Conservation (phyloP, 2,888 invertebrate species). For the Micropterix aruncella region DNA sequence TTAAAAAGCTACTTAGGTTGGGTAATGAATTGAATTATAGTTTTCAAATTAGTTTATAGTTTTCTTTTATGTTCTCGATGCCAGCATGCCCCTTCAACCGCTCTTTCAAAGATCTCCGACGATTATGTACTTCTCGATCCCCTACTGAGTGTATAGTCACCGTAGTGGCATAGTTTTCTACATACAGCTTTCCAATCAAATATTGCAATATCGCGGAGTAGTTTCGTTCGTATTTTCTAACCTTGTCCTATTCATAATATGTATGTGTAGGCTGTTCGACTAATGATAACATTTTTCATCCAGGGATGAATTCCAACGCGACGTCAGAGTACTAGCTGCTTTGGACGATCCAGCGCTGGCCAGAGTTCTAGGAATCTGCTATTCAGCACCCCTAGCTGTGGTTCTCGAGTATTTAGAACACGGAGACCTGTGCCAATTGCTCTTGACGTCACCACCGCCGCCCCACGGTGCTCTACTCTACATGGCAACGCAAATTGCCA, state of each 20-base stretch:
- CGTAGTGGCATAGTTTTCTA: not conserved
- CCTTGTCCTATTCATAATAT: no score
- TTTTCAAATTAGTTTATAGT: no score
- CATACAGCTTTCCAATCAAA: not conserved
- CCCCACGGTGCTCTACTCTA: slow-evolving; percentile 55
- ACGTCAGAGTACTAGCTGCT: slow-evolving; percentile 76
- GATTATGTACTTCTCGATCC: no score
- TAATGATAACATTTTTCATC: not conserved
- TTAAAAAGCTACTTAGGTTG: no score
- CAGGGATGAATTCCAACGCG: slow-evolving; percentile 74
- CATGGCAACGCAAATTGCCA: slow-evolving; percentile 74
- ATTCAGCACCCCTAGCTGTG: slow-evolving; percentile 63
- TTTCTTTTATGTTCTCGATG: no score
- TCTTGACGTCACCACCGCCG: slow-evolving; percentile 56
- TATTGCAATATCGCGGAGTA: no score
- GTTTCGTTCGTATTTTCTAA: no score
- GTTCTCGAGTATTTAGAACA: slow-evolving; percentile 74
- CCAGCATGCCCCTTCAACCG: no score
- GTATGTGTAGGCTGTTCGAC: no score
- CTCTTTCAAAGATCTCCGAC: no score
- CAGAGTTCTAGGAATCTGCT: slow-evolving; percentile 61
- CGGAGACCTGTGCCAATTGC: slow-evolving; percentile 71
- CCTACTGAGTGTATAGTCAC: no score
- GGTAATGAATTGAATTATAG: no score
- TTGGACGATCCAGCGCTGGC: slow-evolving; percentile 66